phyloP scores from a whole-genome alignment of 2,113 vertebrate genomes.

The Ariopsis seemanni region DNA sequence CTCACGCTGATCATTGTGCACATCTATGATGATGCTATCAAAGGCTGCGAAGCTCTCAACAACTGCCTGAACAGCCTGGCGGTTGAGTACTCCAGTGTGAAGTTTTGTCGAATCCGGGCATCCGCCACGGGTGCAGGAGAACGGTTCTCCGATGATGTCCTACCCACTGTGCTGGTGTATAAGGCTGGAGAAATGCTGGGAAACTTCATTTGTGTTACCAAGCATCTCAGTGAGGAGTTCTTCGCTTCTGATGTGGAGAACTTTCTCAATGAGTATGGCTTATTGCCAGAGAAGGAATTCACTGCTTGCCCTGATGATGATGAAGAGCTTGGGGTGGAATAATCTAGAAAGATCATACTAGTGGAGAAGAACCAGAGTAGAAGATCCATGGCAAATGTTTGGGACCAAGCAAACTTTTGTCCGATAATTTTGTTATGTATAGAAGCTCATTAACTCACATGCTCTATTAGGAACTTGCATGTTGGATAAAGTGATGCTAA shows the following conservation, averaged over 20 bases:
- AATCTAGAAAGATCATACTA: constrained; percentile 42
- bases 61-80: constrained; percentile 85
- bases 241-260: constrained; percentile 91
- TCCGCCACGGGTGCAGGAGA: constrained; percentile 85
- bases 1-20: constrained; percentile 87
- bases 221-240: constrained; percentile 88
- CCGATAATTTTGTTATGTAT: not conserved
- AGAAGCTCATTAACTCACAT: constrained; percentile 17
- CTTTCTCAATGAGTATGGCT: constrained; percentile 92
- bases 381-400: not conserved
- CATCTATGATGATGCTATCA: constrained; percentile 84
- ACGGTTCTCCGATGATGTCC: constrained; percentile 85
- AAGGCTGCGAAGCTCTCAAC: constrained; percentile 88
- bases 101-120: constrained; percentile 94
- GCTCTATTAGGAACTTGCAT: not conserved
- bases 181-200: constrained; percentile 93
- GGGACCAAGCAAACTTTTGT: not conserved
- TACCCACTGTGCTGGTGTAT: constrained; percentile 90
- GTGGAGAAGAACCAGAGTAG: not conserved
- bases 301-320: constrained; percentile 67
- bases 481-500: not conserved
- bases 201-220: constrained; percentile 87
- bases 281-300: constrained; percentile 88
- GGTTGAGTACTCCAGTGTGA: constrained; percentile 82
- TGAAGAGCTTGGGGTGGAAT: constrained; percentile 75